Base-by-base conservation (phyloP, 2,888 invertebrate genomes). In the Nomada fucata region DNA sequence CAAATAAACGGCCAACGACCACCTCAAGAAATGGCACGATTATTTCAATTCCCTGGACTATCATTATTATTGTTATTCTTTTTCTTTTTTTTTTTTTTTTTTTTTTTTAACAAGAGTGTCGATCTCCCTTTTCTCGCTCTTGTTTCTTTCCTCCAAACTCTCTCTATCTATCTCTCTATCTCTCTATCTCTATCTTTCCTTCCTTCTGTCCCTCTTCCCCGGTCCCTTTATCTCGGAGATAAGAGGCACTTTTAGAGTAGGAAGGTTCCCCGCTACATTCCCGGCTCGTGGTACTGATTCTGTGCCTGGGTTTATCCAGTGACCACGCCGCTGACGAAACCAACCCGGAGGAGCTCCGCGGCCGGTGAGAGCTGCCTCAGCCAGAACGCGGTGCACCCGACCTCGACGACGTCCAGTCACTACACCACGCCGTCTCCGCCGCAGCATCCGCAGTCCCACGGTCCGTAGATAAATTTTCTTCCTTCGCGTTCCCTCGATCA, bases 401-500 rank as follows among this genome's bases (percentile, higher is more conserved):
- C 91, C 70, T 93, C 93, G 55, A 93, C 93, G 70, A 93, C 93
- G 68, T 94, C 93, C 65, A 94, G 93, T 90, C 93, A 94, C 88
- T 94, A 94, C 86, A 94, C 94, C 76, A 94, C 94, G 77, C 94
- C 92, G 84, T 94, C 92, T 87, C 94, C 94, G 76, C 94, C 94
- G 80, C 93, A 92, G 84, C 92, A 92, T 85, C 90, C 91, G 73
- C 91, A 92, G 76, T 89, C 92, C 77, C 92, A 93, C 79, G 93
- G 93, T 92, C 82, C 77, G 87, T 74, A n/a, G n/a, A 60, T 13
- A 13, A 13, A 1, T 7, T 0, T 44, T 3, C 15, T 20, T 15
- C 11, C 13, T 26, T 11, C 23, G 23, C 1, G 23, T 23, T 1
- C 1, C 23, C 23, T 0, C 23, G 23, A 23, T 23, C 1, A 0